Conservation (phyloP, 2,113 vertebrate species). For the Oryzias celebensis region DNA sequence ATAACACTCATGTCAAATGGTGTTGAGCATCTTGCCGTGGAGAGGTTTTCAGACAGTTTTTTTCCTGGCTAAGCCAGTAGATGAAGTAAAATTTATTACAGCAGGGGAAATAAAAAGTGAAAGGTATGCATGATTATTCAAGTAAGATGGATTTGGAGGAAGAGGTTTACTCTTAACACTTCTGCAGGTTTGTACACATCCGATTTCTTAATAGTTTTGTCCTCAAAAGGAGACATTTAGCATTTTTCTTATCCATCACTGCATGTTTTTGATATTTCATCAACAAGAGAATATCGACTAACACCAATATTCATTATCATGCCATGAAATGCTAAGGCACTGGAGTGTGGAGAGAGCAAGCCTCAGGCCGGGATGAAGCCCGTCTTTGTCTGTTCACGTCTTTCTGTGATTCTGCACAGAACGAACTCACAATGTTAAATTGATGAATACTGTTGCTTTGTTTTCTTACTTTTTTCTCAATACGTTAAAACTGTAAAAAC, state of each 20-base stretch:
- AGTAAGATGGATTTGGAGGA: conserved; percentile 28
- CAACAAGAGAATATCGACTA: conserved; percentile 1
- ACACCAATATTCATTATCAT: background rate
- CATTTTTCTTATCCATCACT: background rate
- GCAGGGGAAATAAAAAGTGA: conserved; percentile 33
- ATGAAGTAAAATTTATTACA: conserved; percentile 27
- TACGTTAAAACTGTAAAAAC: no score
- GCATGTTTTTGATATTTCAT: conserved; percentile 2
- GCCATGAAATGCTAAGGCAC: no score
- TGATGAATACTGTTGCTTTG: no score
- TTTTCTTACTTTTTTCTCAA: no score
- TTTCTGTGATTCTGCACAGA: no score
- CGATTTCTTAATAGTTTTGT: conserved; percentile 4
- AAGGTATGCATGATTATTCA: conserved; percentile 22
- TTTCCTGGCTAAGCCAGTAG: conserved; percentile 4
- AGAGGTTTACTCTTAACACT: conserved; percentile 11
- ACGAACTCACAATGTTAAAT: no score
- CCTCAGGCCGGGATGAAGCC: no score
- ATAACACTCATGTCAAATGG: conserved; percentile 44
- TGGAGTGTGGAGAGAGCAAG: no score
- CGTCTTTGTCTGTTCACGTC: no score
- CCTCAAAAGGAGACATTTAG: background rate
- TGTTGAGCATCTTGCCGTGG: conserved; percentile 17
- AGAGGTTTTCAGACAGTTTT: conserved; percentile 3
- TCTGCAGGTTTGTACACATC: conserved; percentile 7